phyloP scores from a whole-genome alignment of 2,888 invertebrate species.

The Heliconius ismenius region DNA sequence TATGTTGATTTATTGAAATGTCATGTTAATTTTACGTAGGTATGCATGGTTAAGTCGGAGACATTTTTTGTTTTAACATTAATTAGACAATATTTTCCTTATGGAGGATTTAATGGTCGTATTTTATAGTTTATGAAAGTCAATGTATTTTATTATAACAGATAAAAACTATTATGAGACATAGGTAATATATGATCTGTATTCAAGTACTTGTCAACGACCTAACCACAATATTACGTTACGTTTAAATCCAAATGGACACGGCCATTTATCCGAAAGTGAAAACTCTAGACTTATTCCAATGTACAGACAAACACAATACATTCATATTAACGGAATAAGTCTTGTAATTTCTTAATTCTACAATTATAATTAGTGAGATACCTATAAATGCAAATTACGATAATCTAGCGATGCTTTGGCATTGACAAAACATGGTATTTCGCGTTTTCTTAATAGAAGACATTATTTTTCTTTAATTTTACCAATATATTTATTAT shows the following conservation, averaged over 20 bases:
- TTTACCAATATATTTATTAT: conserved; percentile 22
- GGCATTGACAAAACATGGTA: conserved; percentile 82
- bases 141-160: background rate
- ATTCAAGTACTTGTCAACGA: conserved; percentile 37
- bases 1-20: conserved; percentile 53
- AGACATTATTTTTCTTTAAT: conserved; percentile 12
- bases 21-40: conserved; percentile 59
- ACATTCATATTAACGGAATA: conserved; percentile 73
- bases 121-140: background rate
- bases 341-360: conserved; percentile 78
- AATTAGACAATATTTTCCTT: background rate
- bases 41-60: conserved; percentile 48
- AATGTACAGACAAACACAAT: conserved; percentile 64
- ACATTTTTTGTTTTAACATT: conserved; percentile 32
- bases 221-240: conserved; percentile 42
- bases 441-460: conserved; percentile 50
- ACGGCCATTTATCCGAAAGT: conserved; percentile 44
- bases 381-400: conserved; percentile 82
- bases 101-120: background rate
- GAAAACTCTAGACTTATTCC: conserved; percentile 74
- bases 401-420: conserved; percentile 82
- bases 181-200: conserved; percentile 12
- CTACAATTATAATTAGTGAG: conserved; percentile 78
- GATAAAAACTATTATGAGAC: background rate
- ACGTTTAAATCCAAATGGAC: conserved; percentile 34